Evolutionary conservation across 2,797 vertebrate species (phyloP).

Genomic region (Gallinago stenura): DNA sequence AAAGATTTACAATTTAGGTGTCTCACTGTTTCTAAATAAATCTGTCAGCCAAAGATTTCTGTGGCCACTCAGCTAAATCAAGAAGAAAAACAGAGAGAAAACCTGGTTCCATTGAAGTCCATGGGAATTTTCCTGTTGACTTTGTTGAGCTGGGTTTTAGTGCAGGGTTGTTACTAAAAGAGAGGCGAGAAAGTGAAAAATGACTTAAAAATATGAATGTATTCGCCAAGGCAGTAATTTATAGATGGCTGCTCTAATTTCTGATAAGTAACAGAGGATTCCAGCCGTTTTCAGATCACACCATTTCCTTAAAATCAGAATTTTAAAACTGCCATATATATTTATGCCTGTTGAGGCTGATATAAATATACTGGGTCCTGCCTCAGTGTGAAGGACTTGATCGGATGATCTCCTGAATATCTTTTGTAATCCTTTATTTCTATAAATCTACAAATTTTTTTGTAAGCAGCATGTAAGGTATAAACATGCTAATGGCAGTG

Average conservation of each 20-base stretch:
- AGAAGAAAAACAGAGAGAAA: conserved; percentile 30
- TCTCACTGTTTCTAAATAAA: conserved; percentile 50
- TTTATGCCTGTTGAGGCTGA: not conserved
- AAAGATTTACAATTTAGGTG: conserved; percentile 35
- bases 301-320: not conserved
- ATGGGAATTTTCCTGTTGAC: conserved; percentile 39
- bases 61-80: conserved; percentile 26
- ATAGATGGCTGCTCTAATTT: not conserved
- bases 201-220: not conserved
- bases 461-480: not conserved
- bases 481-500: not conserved
- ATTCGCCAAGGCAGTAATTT: not conserved
- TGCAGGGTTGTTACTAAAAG: not conserved
- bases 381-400: not conserved
- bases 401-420: not conserved
- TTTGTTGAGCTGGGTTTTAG: conserved; percentile 26
- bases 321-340: not conserved
- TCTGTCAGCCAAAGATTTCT: conserved; percentile 52
- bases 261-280: not conserved
- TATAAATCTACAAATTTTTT: not conserved
- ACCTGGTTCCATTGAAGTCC: not conserved
- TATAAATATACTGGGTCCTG: not conserved
- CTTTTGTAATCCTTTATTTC: not conserved
- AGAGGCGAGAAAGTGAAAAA: conserved; percentile 17
- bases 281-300: not conserved